Evolutionary conservation across 2,888 invertebrate species (phyloP).

Genomic region (Cryptophagus acutangulus): DNA sequence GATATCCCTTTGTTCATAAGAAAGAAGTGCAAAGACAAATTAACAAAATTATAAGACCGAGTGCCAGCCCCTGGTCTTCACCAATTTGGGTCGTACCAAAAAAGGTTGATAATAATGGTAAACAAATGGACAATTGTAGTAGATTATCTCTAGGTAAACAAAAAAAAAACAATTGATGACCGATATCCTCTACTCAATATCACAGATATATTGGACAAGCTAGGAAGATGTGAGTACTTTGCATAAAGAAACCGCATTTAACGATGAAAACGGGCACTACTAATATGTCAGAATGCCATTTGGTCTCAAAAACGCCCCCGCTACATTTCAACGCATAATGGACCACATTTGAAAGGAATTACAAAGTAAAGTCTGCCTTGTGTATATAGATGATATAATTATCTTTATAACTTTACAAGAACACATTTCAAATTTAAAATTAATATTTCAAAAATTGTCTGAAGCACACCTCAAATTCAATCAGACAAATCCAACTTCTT

Average conservation of each 20-base stretch:
- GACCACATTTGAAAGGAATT: slow-evolving; percentile 47
- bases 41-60: slow-evolving; percentile 21
- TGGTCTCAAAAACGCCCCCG: slow-evolving; percentile 30
- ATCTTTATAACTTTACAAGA: slow-evolving; percentile 25
- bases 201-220: slow-evolving; percentile 3
- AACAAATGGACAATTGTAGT: slow-evolving; percentile 5
- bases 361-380: slow-evolving; percentile 41
- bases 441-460: slow-evolving; percentile 22
- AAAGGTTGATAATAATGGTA: slow-evolving; percentile 27
- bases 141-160: slow-evolving; percentile 3
- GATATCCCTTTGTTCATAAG: slow-evolving; percentile 33
- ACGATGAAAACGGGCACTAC: slow-evolving; percentile 13
- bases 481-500: slow-evolving; percentile 31
- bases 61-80: slow-evolving; percentile 21
- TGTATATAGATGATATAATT: slow-evolving; percentile 17
- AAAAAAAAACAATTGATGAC: slow-evolving; percentile 6
- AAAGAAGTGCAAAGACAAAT: slow-evolving; percentile 32
- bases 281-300: slow-evolving; percentile 28
- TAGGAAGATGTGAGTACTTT: slow-evolving; percentile 24
- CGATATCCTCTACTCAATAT: slow-evolving; percentile 5
- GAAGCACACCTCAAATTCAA: slow-evolving; percentile 29
- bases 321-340: slow-evolving; percentile 7
- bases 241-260: slow-evolving; percentile 19
- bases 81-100: slow-evolving; percentile 25
- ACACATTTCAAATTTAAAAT: slow-evolving; percentile 23